Evolutionary conservation across 2,113 vertebrate species (phyloP).

Genomic region (Onychostoma macrolepis): DNA sequence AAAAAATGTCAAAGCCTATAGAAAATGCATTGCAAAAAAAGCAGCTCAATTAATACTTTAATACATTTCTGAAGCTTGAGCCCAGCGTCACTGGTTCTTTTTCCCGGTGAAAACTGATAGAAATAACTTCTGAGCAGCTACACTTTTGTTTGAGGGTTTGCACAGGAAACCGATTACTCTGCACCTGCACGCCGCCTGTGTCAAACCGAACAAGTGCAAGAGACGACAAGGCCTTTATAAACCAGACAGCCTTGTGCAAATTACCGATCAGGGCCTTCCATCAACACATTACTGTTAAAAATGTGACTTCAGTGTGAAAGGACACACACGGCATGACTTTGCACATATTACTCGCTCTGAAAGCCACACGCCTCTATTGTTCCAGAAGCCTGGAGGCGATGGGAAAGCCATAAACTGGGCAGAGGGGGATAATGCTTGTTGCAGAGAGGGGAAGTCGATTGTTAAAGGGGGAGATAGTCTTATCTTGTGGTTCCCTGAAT

Average conservation of each 20-base stretch:
- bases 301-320: neutral
- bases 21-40: no score
- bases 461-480: slow-evolving; percentile 56
- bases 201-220: neutral
- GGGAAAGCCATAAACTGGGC: slow-evolving; percentile 53
- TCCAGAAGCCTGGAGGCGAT: neutral
- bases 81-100: neutral
- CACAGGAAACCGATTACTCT: slow-evolving; percentile 7
- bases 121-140: neutral
- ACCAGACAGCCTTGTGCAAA: neutral
- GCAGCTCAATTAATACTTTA: neutral
- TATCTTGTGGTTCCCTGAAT: slow-evolving; percentile 62
- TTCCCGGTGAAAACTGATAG: neutral
- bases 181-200: neutral
- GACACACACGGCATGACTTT: neutral
- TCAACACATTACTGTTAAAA: neutral
- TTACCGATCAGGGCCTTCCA: neutral
- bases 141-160: neutral
- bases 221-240: neutral
- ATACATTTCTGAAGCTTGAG: neutral
- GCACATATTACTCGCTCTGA: slow-evolving; percentile 12
- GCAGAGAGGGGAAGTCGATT: slow-evolving; percentile 57
- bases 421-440: slow-evolving; percentile 43
- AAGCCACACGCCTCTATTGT: slow-evolving; percentile 48
- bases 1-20: no score